phyloP scores from a whole-genome alignment of 2,113 vertebrate genomes.

The Trogon surrucura region DNA sequence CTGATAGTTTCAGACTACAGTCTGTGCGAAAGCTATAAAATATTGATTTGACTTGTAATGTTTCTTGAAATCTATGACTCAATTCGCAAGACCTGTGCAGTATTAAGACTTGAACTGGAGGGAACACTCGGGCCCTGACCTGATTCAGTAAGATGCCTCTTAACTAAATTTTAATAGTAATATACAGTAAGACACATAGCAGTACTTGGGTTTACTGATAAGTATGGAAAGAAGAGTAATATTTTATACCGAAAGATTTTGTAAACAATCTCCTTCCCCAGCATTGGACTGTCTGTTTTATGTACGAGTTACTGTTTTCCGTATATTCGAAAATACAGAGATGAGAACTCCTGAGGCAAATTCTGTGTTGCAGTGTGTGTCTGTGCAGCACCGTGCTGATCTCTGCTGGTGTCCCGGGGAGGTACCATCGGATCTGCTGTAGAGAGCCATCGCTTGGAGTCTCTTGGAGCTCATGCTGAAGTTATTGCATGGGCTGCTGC shows the following conservation, averaged over 20 bases:
- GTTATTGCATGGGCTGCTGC: neutral
- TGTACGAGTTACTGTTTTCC: neutral
- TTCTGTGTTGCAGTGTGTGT: neutral
- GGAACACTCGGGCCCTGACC: neutral
- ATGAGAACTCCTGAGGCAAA: neutral
- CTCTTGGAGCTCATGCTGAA: neutral
- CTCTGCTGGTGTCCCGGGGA: neutral
- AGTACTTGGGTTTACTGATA: neutral
- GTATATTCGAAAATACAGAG: neutral
- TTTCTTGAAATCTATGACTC: conserved; percentile 20
- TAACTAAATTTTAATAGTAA: conserved; percentile 32
- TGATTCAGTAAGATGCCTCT: neutral
- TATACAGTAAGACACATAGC: neutral
- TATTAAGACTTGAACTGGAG: neutral
- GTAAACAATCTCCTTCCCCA: neutral
- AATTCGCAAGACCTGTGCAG: neutral
- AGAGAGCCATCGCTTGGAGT: neutral
- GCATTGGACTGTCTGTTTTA: neutral
- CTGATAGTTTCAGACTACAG: neutral
- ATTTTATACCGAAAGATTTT: neutral
- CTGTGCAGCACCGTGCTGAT: neutral
- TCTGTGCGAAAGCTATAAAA: conserved; percentile 7
- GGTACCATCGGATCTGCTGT: accelerated
- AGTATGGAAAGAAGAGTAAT: neutral
- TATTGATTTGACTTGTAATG: conserved; percentile 44